A percentile compares a stretch with the other conserved stretches of the same genome.
Conservation (phyloP, 2,797 vertebrate species). For the Poecilia wingei region DNA sequence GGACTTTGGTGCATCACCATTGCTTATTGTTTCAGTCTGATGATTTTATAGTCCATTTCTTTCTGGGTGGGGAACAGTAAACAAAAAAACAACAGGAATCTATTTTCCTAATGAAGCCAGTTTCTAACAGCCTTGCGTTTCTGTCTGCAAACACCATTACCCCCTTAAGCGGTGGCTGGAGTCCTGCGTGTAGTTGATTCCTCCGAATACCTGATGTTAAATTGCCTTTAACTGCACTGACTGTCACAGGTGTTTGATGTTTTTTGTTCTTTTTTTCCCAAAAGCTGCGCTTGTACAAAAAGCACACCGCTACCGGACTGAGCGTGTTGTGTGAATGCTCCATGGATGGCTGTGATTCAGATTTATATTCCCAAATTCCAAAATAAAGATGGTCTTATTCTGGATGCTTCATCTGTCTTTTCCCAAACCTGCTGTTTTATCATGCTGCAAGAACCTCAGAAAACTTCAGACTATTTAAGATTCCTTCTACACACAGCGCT, state of each 20-base stretch:
- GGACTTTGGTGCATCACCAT: not conserved
- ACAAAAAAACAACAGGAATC: not conserved
- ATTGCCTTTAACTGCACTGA: slow-evolving; percentile 69
- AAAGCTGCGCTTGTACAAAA: slow-evolving; percentile 69
- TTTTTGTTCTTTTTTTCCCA: slow-evolving; percentile 41
- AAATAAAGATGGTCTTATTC: slow-evolving; percentile 78
- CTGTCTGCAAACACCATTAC: slow-evolving; percentile 52
- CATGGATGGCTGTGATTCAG: slow-evolving; percentile 67
- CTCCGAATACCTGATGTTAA: slow-evolving; percentile 59
- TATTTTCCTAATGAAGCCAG: slow-evolving; percentile 2
- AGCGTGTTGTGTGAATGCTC: slow-evolving; percentile 71
- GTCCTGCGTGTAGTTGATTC: slow-evolving; percentile 24
- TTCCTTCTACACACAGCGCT: not conserved
- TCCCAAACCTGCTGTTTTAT: not conserved
- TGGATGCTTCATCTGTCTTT: slow-evolving; percentile 8
- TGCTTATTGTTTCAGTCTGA: not conserved
- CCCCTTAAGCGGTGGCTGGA: slow-evolving; percentile 45
- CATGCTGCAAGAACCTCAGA: not conserved
- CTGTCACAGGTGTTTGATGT: slow-evolving; percentile 65
- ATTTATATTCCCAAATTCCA: slow-evolving; percentile 71
- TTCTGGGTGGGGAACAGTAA: not conserved
- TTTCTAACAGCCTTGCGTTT: slow-evolving; percentile 45
- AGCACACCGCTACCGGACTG: slow-evolving; percentile 54
- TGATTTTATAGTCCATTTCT: not conserved
- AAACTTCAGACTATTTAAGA: not conserved